Percentiles rank a stretch among this genome's conserved stretches.
Conservation (phyloP, 2,113 vertebrate species). For the Coturnix japonica region DNA sequence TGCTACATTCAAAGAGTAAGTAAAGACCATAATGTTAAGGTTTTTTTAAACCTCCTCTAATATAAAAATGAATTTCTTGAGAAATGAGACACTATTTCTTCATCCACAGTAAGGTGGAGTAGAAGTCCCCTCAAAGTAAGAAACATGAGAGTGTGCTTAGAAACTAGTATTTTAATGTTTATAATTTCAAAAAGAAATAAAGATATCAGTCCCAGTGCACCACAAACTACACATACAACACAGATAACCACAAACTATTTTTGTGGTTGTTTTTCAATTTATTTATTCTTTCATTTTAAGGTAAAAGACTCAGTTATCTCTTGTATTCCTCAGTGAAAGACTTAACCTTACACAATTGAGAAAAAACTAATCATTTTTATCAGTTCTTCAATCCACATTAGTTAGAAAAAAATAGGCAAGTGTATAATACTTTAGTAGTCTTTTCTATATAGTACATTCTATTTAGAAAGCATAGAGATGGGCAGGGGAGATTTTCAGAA, state of each 20-base stretch:
- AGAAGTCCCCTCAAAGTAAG: not conserved
- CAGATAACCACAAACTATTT: not conserved
- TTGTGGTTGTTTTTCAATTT: not conserved
- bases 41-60: not conserved
- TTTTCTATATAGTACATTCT: not conserved
- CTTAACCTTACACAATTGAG: not conserved
- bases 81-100: not conserved
- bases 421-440: not conserved
- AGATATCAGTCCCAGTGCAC: not conserved
- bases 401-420: rapidly evolving
- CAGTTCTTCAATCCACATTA: not conserved
- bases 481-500: not conserved
- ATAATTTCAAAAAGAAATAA: not conserved
- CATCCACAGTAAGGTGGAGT: rapidly evolving
- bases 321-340: not conserved
- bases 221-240: not conserved
- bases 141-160: not conserved
- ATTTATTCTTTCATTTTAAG: not conserved
- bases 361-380: not conserved
- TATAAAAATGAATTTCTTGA: not conserved
- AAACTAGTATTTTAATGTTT: not conserved
- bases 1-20: not conserved
- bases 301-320: not conserved
- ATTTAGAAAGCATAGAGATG: too few relatives aligned
- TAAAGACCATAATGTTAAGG: not conserved